phyloP scores from a whole-genome alignment of 2,797 vertebrate species.

The Diglossa cyanea region DNA sequence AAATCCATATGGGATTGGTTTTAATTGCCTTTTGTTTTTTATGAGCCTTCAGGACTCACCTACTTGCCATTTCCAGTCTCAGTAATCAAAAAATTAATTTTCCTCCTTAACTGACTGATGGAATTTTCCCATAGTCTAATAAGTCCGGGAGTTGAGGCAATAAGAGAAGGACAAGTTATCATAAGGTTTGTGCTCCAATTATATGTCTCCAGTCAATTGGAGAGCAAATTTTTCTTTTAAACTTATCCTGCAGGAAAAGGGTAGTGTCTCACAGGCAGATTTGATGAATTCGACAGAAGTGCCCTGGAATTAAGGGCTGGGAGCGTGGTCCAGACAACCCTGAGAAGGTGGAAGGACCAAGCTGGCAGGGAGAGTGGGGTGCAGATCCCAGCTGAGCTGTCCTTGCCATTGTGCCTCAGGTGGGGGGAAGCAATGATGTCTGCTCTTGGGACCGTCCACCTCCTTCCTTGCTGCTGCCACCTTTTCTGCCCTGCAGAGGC shows the following conservation, averaged over 20 bases:
- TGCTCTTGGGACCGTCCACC: too few relatives aligned
- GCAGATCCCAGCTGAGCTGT: background rate
- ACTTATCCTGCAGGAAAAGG: background rate
- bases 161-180: background rate
- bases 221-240: background rate
- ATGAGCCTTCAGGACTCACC: conserved; percentile 28
- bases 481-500: too few relatives aligned
- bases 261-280: background rate
- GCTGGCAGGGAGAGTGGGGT: background rate
- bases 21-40: conserved; percentile 47
- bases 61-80: conserved; percentile 1
- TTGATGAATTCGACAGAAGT: background rate
- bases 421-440: too few relatives aligned
- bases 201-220: background rate
- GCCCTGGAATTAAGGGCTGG: background rate
- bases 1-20: background rate
- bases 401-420: too few relatives aligned
- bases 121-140: background rate
- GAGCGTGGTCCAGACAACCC: background rate
- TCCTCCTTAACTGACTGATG: background rate
- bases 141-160: background rate
- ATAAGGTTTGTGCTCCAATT: background rate
- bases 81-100: conserved; percentile 33
- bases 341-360: background rate
- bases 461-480: too few relatives aligned